phyloP scores from a whole-genome alignment of 2,113 vertebrate genomes.

The Phylloscopus whistleri region DNA sequence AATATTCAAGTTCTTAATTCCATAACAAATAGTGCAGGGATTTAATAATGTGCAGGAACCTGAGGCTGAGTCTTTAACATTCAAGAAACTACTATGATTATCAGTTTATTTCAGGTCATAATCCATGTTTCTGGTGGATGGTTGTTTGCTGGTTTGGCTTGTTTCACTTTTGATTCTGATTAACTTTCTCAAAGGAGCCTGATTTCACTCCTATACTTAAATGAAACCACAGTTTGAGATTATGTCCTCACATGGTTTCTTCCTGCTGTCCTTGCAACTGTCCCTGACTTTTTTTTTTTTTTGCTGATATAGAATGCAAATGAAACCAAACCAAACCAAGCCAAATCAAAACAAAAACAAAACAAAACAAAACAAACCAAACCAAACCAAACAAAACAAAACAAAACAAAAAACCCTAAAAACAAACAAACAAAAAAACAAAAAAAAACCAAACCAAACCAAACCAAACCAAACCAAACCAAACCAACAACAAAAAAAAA shows the following conservation, averaged over 20 bases:
- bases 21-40: not conserved
- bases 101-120: not conserved
- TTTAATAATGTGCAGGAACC: not conserved
- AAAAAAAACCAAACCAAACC: too few species aligned
- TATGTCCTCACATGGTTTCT: not conserved
- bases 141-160: not conserved
- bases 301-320: not conserved
- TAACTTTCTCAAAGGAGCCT: not conserved
- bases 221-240: not conserved
- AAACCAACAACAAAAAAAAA: too few species aligned
- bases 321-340: too few species aligned
- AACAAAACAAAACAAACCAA: too few species aligned
- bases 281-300: not conserved
- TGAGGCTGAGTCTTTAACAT: not conserved
- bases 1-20: not conserved
- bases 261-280: not conserved
- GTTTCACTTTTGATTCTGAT: not conserved
- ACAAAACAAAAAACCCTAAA: too few species aligned
- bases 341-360: too few species aligned
- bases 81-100: not conserved
- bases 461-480: too few species aligned
- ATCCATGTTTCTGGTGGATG: not conserved
- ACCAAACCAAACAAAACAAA: too few species aligned
- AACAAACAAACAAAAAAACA: too few species aligned
- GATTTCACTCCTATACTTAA: not conserved